Evolutionary conservation across 2,797 vertebrate species (phyloP).

Genomic region (Phylloscopus collybita): DNA sequence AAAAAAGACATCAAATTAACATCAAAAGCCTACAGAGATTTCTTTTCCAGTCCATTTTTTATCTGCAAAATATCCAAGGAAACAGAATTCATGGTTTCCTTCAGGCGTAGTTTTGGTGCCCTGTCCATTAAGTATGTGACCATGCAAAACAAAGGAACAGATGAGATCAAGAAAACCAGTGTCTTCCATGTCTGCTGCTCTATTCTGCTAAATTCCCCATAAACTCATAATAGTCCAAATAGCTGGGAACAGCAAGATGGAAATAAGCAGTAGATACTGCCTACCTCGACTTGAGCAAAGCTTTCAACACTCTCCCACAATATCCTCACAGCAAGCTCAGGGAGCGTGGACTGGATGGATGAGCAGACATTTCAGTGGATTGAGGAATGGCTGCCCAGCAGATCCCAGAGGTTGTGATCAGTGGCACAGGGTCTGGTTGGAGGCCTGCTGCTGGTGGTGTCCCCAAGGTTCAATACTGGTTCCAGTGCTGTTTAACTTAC

Average conservation of each 20-base stretch:
- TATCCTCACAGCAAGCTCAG: fast-evolving
- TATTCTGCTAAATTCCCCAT: neutral
- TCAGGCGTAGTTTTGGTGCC: neutral
- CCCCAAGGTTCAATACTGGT: neutral
- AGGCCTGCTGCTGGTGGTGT: neutral
- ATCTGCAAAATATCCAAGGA: neutral
- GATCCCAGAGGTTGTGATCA: neutral
- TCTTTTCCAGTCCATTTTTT: neutral
- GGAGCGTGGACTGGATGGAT: neutral
- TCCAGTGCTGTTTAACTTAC: neutral
- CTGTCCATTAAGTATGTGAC: neutral
- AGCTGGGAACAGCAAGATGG: neutral
- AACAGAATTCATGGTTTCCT: neutral
- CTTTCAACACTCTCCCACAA: neutral
- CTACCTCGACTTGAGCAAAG: fast-evolving
- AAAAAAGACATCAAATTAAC: neutral
- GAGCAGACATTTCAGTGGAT: neutral
- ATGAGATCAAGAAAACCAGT: neutral
- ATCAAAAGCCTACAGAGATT: neutral
- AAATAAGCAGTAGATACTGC: neutral
- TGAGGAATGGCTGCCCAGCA: neutral
- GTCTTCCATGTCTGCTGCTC: neutral
- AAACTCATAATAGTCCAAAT: neutral
- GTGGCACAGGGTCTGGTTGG: neutral
- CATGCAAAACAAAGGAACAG: neutral